Evolutionary conservation across 2,113 vertebrate species (phyloP).

Genomic region (Nothocercus nigrocapillus): DNA sequence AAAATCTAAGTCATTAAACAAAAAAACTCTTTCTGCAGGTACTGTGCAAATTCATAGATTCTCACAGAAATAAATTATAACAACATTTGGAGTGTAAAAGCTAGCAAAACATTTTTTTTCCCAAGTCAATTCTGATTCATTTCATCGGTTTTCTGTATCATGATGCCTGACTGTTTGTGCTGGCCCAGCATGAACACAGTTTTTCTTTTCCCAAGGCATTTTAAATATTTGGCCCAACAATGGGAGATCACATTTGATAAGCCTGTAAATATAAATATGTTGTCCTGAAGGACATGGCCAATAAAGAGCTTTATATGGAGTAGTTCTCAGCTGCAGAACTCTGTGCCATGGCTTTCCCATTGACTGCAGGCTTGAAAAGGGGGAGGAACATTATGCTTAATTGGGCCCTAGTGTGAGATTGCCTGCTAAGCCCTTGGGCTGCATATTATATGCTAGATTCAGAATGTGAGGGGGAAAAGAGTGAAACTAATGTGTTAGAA

Average conservation of each 20-base stretch:
- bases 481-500: background rate
- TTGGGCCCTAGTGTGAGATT: background rate
- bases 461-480: background rate
- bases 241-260: background rate
- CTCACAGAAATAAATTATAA: background rate
- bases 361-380: background rate
- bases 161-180: background rate
- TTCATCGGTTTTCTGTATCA: background rate
- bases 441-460: background rate
- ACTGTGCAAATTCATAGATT: background rate
- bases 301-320: background rate
- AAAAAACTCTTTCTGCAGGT: background rate
- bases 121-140: background rate
- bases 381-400: background rate
- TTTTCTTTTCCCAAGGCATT: background rate
- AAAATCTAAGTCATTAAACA: background rate
- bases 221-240: background rate
- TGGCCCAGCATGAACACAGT: background rate
- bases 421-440: background rate
- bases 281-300: background rate
- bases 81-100: background rate
- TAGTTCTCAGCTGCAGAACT: background rate
- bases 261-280: background rate
- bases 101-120: background rate
- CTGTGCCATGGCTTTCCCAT: background rate